Percentiles rank a stretch among this genome's conserved stretches.
These are phyloP conservation scores for Ivindomyrus marchei DNA, from an alignment of 2,113 vertebrate genomes.

Conservation along the genomic window DNA sequence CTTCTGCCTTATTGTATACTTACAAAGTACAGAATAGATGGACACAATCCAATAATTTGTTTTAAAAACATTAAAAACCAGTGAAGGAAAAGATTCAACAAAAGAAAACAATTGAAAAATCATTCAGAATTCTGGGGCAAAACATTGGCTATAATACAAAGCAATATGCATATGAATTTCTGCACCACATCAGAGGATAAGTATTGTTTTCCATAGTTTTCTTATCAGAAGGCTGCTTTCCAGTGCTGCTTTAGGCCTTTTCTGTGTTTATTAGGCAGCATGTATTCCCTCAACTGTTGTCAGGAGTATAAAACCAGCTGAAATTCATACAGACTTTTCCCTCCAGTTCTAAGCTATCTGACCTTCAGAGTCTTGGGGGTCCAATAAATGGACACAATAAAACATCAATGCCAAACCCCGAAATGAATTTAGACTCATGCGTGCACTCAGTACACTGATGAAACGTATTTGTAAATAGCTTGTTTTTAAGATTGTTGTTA, in stretches of 20 bases:
- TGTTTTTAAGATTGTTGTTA: slow-evolving; percentile 6
- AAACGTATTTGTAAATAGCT: slow-evolving; percentile 3
- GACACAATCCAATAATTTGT: background rate
- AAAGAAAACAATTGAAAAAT: background rate
- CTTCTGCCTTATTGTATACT: background rate
- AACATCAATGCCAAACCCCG: slow-evolving; percentile 7
- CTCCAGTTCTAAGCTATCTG: background rate
- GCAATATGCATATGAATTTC: background rate
- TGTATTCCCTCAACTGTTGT: background rate
- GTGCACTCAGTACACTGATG: background rate
- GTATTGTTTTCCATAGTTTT: background rate
- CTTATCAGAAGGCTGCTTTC: background rate
- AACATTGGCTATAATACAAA: background rate
- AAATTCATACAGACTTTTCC: background rate
- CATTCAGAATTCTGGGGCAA: background rate
- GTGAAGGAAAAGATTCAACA: background rate
- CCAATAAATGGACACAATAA: slow-evolving; percentile 15
- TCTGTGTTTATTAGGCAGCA: background rate
- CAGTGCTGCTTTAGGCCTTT: background rate
- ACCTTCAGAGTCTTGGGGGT: background rate
- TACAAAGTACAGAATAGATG: background rate
- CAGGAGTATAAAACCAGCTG: background rate
- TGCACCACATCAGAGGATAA: background rate
- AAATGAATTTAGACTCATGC: slow-evolving; percentile 3
- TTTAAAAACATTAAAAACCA: slow-evolving; percentile 9